Evolutionary conservation across 2,888 invertebrate genomes (phyloP).

Genomic region (Terebella lapidaria): DNA sequence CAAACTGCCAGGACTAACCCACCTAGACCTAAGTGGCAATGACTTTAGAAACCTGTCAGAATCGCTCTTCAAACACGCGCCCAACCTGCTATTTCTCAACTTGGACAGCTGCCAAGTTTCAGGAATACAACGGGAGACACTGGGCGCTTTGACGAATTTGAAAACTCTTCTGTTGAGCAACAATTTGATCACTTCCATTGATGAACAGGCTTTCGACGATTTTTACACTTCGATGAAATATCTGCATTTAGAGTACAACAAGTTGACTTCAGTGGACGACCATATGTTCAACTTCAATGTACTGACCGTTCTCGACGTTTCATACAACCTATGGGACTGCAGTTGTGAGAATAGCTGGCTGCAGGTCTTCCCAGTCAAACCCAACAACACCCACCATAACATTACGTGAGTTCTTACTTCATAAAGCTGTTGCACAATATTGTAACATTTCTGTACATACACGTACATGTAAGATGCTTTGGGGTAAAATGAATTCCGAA

Average conservation of each 20-base stretch:
- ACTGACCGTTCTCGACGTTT: not conserved
- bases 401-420: no score
- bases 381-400: not conserved
- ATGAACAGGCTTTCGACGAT: not conserved
- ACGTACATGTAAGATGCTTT: no score
- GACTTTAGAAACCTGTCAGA: not conserved
- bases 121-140: not conserved
- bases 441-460: no score
- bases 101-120: not conserved
- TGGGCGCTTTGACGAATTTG: not conserved
- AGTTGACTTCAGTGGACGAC: not conserved
- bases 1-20: not conserved
- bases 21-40: not conserved
- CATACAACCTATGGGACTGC: not conserved
- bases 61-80: not conserved
- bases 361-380: not conserved
- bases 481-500: no score
- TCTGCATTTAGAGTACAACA: not conserved
- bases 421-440: no score
- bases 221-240: not conserved
- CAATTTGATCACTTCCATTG: not conserved
- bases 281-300: not conserved
- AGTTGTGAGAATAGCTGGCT: not conserved
- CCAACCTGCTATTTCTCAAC: not conserved
- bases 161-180: not conserved